These are phyloP conservation scores for Spilarctia lutea DNA, from an alignment of 2,888 invertebrate genomes.

Conservation along the genomic window DNA sequence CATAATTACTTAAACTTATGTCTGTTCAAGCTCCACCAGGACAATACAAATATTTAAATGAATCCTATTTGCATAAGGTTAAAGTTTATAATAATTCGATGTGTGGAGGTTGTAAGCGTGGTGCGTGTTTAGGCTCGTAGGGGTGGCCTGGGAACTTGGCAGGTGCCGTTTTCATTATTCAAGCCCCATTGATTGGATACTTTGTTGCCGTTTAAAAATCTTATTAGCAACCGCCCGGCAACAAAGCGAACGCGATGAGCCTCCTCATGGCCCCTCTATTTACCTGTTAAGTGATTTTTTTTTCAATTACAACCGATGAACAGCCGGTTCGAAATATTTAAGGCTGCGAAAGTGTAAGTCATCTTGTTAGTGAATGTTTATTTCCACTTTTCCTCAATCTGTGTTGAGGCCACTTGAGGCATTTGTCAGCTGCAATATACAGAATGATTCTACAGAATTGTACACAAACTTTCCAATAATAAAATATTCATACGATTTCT, in stretches of 20 bases:
- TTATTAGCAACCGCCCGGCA: constrained; percentile 84
- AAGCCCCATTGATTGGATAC: constrained; percentile 86
- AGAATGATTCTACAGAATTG: constrained; percentile 60
- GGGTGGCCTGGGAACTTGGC: constrained; percentile 81
- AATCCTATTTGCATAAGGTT: constrained; percentile 58
- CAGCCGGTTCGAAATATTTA: constrained; percentile 72
- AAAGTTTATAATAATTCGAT: constrained; percentile 64
- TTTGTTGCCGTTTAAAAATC: constrained; percentile 86
- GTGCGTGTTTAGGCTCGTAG: constrained; percentile 78
- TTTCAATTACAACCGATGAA: constrained; percentile 84
- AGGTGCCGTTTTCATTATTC: constrained; percentile 86
- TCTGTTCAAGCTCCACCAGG: constrained; percentile 58
- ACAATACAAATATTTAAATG: constrained; percentile 33
- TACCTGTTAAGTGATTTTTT: constrained; percentile 84
- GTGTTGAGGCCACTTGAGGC: constrained; percentile 44
- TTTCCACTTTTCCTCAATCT: constrained; percentile 66
- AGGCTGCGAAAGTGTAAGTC: constrained; percentile 77
- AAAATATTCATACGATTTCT: constrained; percentile 30
- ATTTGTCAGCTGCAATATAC: constrained; percentile 69
- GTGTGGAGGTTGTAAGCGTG: constrained; percentile 57
- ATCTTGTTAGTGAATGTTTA: constrained; percentile 82
- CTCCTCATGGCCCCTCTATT: constrained; percentile 71
- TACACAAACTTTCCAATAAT: constrained; percentile 38
- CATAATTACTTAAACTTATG: constrained; percentile 81
- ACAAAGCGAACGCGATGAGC: constrained; percentile 73